These are phyloP conservation scores for Trilocha varians DNA, from an alignment of 2,888 invertebrate species.

Conservation along the genomic window DNA sequence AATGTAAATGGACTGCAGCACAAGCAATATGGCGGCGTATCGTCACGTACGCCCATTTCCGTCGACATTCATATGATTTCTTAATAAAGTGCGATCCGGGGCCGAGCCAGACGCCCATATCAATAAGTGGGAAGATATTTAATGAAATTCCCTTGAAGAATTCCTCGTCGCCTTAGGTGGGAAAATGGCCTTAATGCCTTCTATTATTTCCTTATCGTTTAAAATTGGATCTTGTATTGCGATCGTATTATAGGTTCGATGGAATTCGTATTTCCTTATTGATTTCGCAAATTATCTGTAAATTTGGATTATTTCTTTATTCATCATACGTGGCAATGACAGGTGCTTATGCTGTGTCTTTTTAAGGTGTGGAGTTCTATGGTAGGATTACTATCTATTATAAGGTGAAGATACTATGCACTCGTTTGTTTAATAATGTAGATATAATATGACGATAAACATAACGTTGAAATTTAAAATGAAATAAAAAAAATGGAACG, in stretches of 20 bases:
- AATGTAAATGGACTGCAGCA: background rate
- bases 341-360: no score
- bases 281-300: background rate
- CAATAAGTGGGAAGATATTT: constrained; percentile 58
- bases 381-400: no score
- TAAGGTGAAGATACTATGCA: no score
- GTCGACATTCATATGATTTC: constrained; percentile 63
- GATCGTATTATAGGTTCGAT: background rate
- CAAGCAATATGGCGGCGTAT: constrained; percentile 30
- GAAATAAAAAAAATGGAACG: no score
- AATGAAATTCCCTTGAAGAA: constrained; percentile 51
- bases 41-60: constrained; percentile 57
- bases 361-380: no score
- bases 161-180: constrained; percentile 40
- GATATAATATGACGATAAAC: no score
- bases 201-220: constrained; percentile 31
- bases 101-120: constrained; percentile 59
- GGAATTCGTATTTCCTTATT: background rate
- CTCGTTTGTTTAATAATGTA: no score
- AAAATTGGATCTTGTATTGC: constrained; percentile 18
- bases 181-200: constrained; percentile 28
- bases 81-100: constrained; percentile 64
- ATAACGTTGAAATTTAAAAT: no score
- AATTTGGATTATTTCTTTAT: background rate
- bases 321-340: no score